Evolutionary conservation across 2,113 vertebrate genomes (phyloP).

Genomic region (Channa argus): DNA sequence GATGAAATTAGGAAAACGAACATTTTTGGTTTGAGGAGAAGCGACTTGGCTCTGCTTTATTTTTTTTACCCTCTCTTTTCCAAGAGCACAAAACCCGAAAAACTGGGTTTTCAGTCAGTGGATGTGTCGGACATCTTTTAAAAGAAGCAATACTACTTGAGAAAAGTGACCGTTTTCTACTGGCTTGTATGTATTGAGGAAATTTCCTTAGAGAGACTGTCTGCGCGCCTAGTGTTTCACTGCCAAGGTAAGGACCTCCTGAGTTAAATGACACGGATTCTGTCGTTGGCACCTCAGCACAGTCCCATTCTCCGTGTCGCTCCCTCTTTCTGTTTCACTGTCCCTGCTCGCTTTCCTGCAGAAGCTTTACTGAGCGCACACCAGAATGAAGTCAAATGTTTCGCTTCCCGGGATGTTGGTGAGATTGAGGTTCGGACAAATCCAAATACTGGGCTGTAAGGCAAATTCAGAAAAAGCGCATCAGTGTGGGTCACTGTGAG

Average conservation of each 20-base stretch:
- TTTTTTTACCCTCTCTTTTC: background rate
- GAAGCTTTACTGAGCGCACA: constrained; percentile 28
- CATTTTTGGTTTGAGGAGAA: constrained; percentile 29
- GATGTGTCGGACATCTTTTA: constrained; percentile 67
- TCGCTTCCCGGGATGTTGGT: constrained; percentile 34
- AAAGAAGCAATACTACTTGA: constrained; percentile 40
- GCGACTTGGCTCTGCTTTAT: constrained; percentile 17
- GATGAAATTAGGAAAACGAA: constrained; percentile 23
- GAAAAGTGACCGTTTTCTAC: constrained; percentile 47
- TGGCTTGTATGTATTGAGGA: constrained; percentile 43
- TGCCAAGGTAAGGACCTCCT: constrained; percentile 61
- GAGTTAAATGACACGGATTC: constrained; percentile 14
- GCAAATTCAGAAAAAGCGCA: background rate
- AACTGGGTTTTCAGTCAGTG: constrained; percentile 49
- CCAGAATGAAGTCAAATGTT: constrained; percentile 6
- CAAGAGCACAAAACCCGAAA: constrained; percentile 20
- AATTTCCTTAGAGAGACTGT: constrained; percentile 49
- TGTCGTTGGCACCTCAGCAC: background rate
- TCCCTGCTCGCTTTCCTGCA: background rate
- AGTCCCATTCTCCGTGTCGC: background rate
- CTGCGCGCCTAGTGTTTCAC: constrained; percentile 55
- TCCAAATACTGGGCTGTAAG: background rate
- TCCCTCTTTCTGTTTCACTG: background rate
- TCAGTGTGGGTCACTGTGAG: background rate
- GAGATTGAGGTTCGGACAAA: constrained; percentile 29